Conservation (phyloP, 2,797 vertebrate genomes). For the Peromyscus aztecus region DNA sequence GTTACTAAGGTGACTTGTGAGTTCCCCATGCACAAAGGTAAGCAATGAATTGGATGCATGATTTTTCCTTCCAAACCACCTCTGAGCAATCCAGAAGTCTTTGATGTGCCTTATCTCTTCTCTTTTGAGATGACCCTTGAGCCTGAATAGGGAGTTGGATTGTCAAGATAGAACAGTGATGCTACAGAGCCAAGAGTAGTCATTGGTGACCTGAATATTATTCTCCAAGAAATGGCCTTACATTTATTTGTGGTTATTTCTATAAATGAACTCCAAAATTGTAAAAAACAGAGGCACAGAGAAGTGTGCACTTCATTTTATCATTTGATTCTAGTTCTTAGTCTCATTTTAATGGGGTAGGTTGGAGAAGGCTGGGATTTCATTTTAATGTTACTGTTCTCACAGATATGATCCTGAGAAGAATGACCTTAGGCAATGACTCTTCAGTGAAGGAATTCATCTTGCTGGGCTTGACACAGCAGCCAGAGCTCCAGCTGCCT, state of each 20-base stretch:
- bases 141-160: fast-evolving
- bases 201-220: not conserved
- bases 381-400: not conserved
- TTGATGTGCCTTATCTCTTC: not conserved
- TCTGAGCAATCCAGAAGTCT: not conserved
- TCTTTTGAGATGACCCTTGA: not conserved
- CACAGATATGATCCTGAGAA: not conserved
- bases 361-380: not conserved
- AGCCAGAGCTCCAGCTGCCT: conserved; percentile 59
- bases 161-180: not conserved
- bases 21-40: not conserved
- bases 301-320: not conserved
- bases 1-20: not conserved
- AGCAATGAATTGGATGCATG: not conserved
- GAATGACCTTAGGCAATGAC: conserved; percentile 32
- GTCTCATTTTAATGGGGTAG: not conserved
- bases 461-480: conserved; percentile 69
- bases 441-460: conserved; percentile 59
- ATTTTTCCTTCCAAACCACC: not conserved
- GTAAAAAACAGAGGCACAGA: not conserved
- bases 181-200: fast-evolving
- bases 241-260: not conserved
- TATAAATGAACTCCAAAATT: not conserved
- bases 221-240: not conserved
- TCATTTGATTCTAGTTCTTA: not conserved